Evolutionary conservation across 2,888 invertebrate genomes (phyloP), one percentile per base, ranked within the genome.

Genomic region (Lymantria dispar): DNA sequence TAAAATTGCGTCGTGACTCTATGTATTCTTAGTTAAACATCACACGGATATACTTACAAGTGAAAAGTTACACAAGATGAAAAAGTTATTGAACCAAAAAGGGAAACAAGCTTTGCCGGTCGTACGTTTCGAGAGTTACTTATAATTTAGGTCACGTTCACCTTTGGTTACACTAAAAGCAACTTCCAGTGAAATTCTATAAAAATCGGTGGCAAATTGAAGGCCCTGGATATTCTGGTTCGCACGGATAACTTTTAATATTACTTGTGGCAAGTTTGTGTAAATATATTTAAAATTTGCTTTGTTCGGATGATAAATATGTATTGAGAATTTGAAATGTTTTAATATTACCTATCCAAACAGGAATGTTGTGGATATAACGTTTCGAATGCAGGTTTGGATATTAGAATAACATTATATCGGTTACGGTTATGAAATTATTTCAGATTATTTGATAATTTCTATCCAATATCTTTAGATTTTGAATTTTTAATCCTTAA

Each of bases 91-190:
- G 40, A 22, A 30, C 11, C 30, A 41, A 47, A 33, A 33, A 14
- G 37, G 14, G 33, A 15, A 14, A 9, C 3, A 40, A 40, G 22
- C 29, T 40, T 39, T 10, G 30, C 40, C 29, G 33, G 13, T 33
- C 43, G 30, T 44, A 48, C 37, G 37, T 52, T 60, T 40, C 38
- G 47, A 36, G 15, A 44, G 31, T 45, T 45, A 30, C 39, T 62
- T 41, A 39, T 33, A 47, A 62, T 54, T 59, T 45, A 30, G 45
- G 62, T 60, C 62, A 60, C 62, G 60, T 53, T 31, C 39, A 12
- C 39, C 53, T 55, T 51, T 57, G 60, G 54, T 55, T 54, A 51
- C 51, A 45, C 53, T 50, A 53, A 53, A 52, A 57, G 48, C 62
- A 47, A 49, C 41, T 47, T 48, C 46, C 52, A 51, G 60, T 57